Evolutionary conservation across 2,888 invertebrate genomes (phyloP).

Genomic region (Julus scandinavius): DNA sequence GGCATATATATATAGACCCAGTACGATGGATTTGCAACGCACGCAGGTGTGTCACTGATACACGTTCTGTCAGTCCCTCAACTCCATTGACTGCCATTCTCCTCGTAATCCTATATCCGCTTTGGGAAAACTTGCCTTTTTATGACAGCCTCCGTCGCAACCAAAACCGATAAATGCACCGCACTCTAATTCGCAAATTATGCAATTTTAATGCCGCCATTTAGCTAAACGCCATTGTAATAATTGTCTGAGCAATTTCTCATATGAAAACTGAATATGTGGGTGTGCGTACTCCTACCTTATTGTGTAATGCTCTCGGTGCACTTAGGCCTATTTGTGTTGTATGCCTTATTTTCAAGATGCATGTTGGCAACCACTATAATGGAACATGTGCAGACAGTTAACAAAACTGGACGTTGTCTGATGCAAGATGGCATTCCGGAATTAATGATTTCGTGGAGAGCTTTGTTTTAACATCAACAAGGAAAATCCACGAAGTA

Average conservation of each 20-base stretch:
- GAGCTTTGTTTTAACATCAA: no score
- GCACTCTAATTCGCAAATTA: conserved; percentile 39
- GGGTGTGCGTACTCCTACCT: neutral
- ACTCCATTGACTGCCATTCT: conserved; percentile 42
- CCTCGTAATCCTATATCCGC: conserved; percentile 29
- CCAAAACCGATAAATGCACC: conserved; percentile 30
- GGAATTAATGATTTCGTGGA: no score
- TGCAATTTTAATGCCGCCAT: conserved; percentile 39
- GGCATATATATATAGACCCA: neutral
- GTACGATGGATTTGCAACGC: neutral
- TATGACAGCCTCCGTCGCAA: conserved; percentile 12
- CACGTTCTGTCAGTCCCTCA: neutral
- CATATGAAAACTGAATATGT: neutral
- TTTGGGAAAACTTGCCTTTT: conserved; percentile 39
- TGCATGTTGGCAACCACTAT: neutral
- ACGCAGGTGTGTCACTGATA: conserved; percentile 33
- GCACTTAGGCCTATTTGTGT: neutral
- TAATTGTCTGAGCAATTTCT: neutral
- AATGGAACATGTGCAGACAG: neutral
- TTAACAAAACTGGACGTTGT: no score
- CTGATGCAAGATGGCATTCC: no score
- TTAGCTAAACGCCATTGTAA: conserved; percentile 39
- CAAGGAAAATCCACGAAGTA: no score
- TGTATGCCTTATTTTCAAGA: neutral
- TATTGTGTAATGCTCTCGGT: neutral